A percentile compares a stretch with the other conserved stretches of the same genome.
Evolutionary conservation across 2,888 invertebrate species (phyloP).

Genomic region (Drosophila tanythrix): DNA sequence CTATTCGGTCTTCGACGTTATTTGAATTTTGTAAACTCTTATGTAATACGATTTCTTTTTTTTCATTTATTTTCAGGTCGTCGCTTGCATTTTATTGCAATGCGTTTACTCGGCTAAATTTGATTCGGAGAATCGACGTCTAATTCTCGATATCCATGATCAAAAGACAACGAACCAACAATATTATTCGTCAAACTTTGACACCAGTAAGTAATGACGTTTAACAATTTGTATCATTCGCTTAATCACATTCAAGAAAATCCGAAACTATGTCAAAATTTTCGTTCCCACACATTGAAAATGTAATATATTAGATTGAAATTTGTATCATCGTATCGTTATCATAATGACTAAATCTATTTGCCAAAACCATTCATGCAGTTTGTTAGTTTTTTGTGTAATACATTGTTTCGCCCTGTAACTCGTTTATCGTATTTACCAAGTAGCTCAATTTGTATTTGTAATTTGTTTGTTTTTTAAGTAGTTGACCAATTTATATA

Average conservation of each 20-base stretch:
- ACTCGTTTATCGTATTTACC: slow-evolving; percentile 38
- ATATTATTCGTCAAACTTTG: slow-evolving; percentile 91
- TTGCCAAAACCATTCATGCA: slow-evolving; percentile 52
- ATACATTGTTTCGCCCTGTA: slow-evolving; percentile 48
- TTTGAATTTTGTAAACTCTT: background rate
- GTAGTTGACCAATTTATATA: slow-evolving; percentile 46
- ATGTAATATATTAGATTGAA: slow-evolving; percentile 66
- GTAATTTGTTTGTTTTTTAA: slow-evolving; percentile 59
- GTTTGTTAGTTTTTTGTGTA: slow-evolving; percentile 49
- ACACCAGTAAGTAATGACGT: slow-evolving; percentile 88
- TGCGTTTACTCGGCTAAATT: slow-evolving; percentile 81
- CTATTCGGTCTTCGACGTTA: background rate
- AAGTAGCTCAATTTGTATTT: slow-evolving; percentile 56
- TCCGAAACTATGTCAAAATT: slow-evolving; percentile 24
- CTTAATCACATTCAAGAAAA: slow-evolving; percentile 43
- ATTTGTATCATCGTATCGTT: slow-evolving; percentile 49
- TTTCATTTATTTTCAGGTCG: slow-evolving; percentile 81
- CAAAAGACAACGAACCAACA: slow-evolving; percentile 90
- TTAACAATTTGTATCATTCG: slow-evolving; percentile 55
- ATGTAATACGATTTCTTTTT: slow-evolving; percentile 15
- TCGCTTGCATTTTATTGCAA: slow-evolving; percentile 85
- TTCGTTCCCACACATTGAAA: slow-evolving; percentile 38
- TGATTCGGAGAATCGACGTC: slow-evolving; percentile 86
- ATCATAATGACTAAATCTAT: slow-evolving; percentile 46
- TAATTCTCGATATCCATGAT: slow-evolving; percentile 90